phyloP scores from a whole-genome alignment of 2,888 invertebrate species.

The Balanococcus diminutus region DNA sequence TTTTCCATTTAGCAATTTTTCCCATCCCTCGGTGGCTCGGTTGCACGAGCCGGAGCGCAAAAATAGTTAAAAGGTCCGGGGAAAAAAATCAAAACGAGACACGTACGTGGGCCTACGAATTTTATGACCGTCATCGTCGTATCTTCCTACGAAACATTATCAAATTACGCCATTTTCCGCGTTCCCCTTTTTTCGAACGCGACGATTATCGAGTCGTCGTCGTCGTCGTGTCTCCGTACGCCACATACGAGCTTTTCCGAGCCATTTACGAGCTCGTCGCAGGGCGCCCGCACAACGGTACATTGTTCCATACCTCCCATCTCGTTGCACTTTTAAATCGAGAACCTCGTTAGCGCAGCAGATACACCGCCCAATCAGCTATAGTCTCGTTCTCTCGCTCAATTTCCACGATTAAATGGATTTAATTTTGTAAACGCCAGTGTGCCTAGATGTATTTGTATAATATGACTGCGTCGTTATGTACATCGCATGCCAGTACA shows the following conservation, averaged over 20 bases:
- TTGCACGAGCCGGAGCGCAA: background rate
- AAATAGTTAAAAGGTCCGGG: background rate
- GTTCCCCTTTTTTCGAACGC: background rate
- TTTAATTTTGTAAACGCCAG: background rate
- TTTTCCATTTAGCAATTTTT: background rate
- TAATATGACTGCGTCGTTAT: background rate
- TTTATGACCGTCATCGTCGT: background rate
- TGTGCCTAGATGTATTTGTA: background rate
- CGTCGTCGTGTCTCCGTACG: background rate
- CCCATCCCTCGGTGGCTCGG: background rate
- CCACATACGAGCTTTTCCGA: background rate
- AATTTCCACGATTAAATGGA: background rate
- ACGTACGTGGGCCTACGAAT: background rate
- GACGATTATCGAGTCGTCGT: background rate
- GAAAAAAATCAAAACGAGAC: background rate
- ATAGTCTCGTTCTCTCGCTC: background rate
- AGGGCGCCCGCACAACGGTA: background rate
- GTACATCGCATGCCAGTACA: background rate
- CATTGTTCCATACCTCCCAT: background rate
- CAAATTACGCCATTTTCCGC: conserved; percentile 5
- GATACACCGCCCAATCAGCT: background rate
- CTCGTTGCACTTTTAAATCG: background rate
- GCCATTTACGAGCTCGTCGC: background rate
- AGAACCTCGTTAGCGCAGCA: background rate
- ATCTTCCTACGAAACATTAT: background rate